These are phyloP conservation scores for Dendrocopos noguchii DNA, from an alignment of 2,113 vertebrate species.

Conservation along the genomic window DNA sequence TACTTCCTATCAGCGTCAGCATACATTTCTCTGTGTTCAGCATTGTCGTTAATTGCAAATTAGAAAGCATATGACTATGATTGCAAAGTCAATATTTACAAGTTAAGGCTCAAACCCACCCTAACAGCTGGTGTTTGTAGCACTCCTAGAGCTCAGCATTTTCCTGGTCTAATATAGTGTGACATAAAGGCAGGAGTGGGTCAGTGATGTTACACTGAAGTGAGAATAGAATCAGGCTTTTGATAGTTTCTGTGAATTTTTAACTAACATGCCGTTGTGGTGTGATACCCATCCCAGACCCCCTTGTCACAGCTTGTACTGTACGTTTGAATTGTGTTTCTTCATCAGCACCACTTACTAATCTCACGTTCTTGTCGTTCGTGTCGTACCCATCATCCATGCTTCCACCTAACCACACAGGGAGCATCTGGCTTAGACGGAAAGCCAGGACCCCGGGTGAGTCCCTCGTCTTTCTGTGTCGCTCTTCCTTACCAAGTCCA, in stretches of 20 bases:
- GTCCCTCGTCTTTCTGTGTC: slow-evolving; percentile 81
- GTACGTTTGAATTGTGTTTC: slow-evolving; percentile 74
- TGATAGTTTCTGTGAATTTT: slow-evolving; percentile 66
- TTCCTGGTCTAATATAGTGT: neutral
- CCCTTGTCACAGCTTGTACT: slow-evolving; percentile 63
- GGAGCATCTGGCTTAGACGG: slow-evolving; percentile 99
- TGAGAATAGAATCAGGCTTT: neutral
- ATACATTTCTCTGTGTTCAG: neutral
- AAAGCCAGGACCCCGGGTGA: slow-evolving; percentile 99
- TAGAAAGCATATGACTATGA: neutral
- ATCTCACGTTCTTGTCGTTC: slow-evolving; percentile 95
- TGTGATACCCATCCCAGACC: slow-evolving; percentile 61
- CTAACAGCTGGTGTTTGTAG: slow-evolving; percentile 32
- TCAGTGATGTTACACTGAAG: neutral
- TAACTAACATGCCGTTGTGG: slow-evolving; percentile 74
- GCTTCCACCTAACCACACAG: slow-evolving; percentile 89
- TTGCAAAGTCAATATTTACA: slow-evolving; percentile 28
- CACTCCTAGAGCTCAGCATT: neutral
- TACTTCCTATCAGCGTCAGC: neutral
- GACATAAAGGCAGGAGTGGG: neutral
- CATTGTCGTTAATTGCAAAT: neutral
- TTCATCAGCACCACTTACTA: slow-evolving; percentile 87
- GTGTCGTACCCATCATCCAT: slow-evolving; percentile 86
- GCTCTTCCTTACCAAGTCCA: neutral
- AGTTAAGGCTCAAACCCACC: slow-evolving; percentile 53